Conservation (phyloP, 92 coral and sea anemone genomes). For the Porites divaricata region DNA sequence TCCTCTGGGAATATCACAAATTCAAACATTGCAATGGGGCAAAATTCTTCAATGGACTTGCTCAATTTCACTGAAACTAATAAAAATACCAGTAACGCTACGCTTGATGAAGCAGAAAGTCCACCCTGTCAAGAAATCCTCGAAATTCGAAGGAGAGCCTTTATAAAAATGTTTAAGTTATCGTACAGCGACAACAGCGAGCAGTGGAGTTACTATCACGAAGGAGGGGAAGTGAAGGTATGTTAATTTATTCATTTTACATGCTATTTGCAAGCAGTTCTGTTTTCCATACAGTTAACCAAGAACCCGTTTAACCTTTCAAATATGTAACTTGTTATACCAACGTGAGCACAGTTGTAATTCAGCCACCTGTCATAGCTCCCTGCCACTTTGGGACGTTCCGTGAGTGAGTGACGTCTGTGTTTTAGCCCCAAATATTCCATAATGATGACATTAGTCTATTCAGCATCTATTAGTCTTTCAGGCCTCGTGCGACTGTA, state of each 20-base stretch:
- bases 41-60: not conserved
- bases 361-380: no score
- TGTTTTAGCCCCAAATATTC: no score
- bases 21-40: not conserved
- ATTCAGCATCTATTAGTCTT: no score
- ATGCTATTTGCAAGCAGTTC: not conserved
- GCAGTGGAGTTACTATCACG: constrained; percentile 8
- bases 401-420: no score
- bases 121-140: not conserved
- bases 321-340: no score
- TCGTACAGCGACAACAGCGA: constrained; percentile 28
- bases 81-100: no score
- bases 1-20: not conserved
- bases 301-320: no score
- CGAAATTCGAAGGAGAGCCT: not conserved
- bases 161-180: not conserved
- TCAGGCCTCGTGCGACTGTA: no score
- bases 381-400: no score
- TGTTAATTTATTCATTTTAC: not conserved
- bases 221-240: constrained; percentile 19
- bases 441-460: no score
- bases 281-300: no score
- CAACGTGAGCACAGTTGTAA: no score
- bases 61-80: not conserved
- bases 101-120: not conserved